Base-by-base conservation (phyloP, 2,113 vertebrate genomes). In the Larimichthys crocea region DNA sequence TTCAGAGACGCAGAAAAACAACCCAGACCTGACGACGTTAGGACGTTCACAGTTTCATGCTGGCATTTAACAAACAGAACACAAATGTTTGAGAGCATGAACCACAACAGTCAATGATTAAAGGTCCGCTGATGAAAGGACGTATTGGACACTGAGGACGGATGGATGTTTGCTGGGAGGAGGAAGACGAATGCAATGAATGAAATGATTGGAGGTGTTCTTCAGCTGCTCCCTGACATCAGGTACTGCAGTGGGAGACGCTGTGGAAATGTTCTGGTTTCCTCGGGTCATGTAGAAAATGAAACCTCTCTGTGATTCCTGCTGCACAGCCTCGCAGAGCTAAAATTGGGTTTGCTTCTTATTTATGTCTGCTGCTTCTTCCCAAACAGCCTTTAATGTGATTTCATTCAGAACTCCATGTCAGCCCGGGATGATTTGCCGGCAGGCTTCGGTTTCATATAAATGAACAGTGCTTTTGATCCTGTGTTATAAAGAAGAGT, bases 381-480 rank as follows among this genome's bases (percentile, higher is more conserved):
- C 70, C 78, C 40, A 81, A 83, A 83, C 70, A 65, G 65, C 65
- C 46, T 85, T 19, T 69, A 53, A 75, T 69, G 63, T 60, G 79
- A 82, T 79, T 84, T 76, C 53, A 76, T 60, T 84, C 73, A 69
- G 78, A 72, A 16, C 73, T n/a, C 10, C 61, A 0, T 49, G 79
- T 80, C 76, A 78, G 68, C 57, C 31, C 2, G 50, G 49, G 82
- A 82, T 75, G 70, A 76, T 79, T 79, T 82, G 70, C 78, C 16
- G 12, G 14, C 70, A 46, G 72, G 76, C 53, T 81, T 64, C 3
- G 60, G 68, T 86, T 88, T 76, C 68, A 50, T 67, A 63, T 26
- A 53, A 60, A 79, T 55, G 74, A 57, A 15, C 46, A 17, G 11
- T 1, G 77, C 59, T 52, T 87, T 79, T 80, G 86, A 85, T 85